These are phyloP conservation scores for Pinna nobilis DNA, from an alignment of 1,140 invertebrate genomes.

Conservation along the genomic window DNA sequence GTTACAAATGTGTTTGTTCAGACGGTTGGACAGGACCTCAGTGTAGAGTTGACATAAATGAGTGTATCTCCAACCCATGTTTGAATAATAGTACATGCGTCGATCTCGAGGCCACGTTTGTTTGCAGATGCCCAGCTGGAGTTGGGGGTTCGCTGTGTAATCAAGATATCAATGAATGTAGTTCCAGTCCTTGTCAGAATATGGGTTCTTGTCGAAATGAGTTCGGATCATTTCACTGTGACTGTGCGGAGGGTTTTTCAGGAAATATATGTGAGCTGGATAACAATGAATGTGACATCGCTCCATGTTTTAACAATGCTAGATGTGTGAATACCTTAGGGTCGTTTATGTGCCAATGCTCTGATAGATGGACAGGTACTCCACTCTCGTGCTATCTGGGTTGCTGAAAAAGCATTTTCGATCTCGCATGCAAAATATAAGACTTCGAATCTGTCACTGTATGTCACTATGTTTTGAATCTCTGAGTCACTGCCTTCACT, in stretches of 20 bases:
- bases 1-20: constrained; percentile 79
- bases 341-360: constrained; percentile 83
- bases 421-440: too few species aligned
- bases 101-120: too few species aligned
- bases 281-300: constrained; percentile 50
- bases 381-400: too few species aligned
- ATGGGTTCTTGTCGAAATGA: constrained; percentile 69
- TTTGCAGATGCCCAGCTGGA: constrained; percentile 89
- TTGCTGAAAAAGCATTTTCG: too few species aligned
- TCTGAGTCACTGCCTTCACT: too few species aligned
- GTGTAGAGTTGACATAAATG: constrained; percentile 49
- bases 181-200: constrained; percentile 75
- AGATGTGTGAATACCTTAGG: constrained; percentile 86
- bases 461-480: too few species aligned
- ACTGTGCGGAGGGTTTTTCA: constrained; percentile 90
- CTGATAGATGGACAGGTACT: too few species aligned
- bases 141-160: constrained; percentile 82
- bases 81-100: constrained; percentile 24
- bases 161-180: constrained; percentile 95
- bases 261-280: constrained; percentile 83
- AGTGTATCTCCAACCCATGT: constrained; percentile 6
- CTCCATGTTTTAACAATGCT: constrained; percentile 75
- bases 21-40: constrained; percentile 77
- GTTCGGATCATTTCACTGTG: constrained; percentile 83
- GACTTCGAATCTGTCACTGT: too few species aligned